Evolutionary conservation across 2,797 vertebrate species (phyloP).

Genomic region (Premnoplex brunnescens): DNA sequence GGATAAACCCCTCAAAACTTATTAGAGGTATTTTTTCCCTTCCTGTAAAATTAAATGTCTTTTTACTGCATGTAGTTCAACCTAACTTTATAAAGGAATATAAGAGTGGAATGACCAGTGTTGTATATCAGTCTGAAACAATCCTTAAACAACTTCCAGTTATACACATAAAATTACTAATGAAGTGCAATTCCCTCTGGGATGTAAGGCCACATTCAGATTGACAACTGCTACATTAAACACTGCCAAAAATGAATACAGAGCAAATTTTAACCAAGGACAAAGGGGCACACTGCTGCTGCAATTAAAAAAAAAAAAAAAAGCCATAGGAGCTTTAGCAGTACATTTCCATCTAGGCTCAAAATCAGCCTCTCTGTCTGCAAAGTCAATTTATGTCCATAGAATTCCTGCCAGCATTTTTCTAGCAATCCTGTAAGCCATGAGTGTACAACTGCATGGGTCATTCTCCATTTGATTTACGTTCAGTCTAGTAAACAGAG

Average conservation of each 20-base stretch:
- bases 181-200: not conserved
- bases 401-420: constrained; percentile 13
- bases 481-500: not conserved
- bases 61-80: not conserved
- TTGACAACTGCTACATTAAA: constrained; percentile 21
- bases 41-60: not conserved
- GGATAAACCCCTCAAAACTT: not conserved
- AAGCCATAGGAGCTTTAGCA: not conserved
- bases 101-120: not conserved
- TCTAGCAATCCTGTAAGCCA: not conserved
- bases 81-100: not conserved
- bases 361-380: not conserved
- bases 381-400: constrained; percentile 21
- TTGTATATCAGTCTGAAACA: not conserved
- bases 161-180: constrained; percentile 2
- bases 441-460: not conserved
- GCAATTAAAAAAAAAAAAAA: not conserved
- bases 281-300: not conserved
- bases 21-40: not conserved
- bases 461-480: not conserved
- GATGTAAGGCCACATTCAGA: not conserved
- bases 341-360: not conserved
- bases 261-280: constrained; percentile 51
- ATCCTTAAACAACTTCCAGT: constrained; percentile 2
- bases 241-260: constrained; percentile 27